Percentiles rank a stretch among this genome's conserved stretches.
These are phyloP conservation scores for Rhinatrema bivittatum DNA, from an alignment of 2,797 vertebrate genomes.

Conservation along the genomic window DNA sequence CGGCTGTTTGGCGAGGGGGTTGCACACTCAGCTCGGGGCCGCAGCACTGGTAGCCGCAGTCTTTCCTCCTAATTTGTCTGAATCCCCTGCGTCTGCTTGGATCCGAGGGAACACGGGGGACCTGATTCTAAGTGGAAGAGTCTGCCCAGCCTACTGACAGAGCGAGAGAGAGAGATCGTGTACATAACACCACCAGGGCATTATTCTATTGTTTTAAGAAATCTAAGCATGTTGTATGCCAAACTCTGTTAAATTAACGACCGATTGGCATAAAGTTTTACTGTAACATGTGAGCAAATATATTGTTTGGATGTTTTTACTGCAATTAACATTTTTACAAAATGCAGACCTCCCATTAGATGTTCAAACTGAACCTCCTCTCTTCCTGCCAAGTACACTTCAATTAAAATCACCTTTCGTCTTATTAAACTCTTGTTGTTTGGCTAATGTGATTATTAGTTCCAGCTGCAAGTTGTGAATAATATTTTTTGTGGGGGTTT, in stretches of 20 bases:
- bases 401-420: conserved; percentile 50
- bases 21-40: too few species aligned
- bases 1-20: too few species aligned
- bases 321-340: conserved; percentile 44
- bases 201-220: too few species aligned
- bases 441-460: conserved; percentile 44
- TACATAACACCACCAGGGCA: too few species aligned
- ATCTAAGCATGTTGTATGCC: too few species aligned
- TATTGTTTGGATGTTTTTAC: conserved; percentile 44
- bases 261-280: conserved; percentile 27
- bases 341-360: conserved; percentile 48
- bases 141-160: too few species aligned
- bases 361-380: conserved; percentile 39
- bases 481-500: conserved; percentile 24
- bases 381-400: conserved; percentile 48
- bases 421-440: conserved; percentile 48
- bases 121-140: too few species aligned
- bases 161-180: too few species aligned
- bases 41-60: too few species aligned
- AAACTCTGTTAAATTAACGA: conserved; percentile 15
- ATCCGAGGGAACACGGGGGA: too few species aligned
- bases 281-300: conserved; percentile 42
- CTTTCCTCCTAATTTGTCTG: too few species aligned
- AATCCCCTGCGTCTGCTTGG: too few species aligned
- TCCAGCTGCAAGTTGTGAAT: conserved; percentile 37